Evolutionary conservation across 1,140 invertebrate genomes (phyloP).

Genomic region (Muscidifurax raptorellus): DNA sequence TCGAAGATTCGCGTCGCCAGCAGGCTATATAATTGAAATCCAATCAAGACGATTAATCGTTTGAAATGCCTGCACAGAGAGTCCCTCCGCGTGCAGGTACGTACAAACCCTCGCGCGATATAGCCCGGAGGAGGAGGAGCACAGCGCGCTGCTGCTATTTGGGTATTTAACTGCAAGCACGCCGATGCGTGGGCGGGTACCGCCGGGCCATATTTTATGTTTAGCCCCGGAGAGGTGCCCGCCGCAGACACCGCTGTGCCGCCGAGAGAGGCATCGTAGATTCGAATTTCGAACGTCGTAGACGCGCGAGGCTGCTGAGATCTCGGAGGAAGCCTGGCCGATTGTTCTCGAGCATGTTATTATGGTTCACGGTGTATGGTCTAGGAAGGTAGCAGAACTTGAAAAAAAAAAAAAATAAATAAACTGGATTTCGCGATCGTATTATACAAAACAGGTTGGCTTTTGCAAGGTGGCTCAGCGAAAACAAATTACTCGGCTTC

Average conservation of each 20-base stretch:
- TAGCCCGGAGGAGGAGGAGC: slow-evolving; percentile 35
- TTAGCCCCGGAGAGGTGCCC: slow-evolving; percentile 62
- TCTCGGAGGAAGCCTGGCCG: not conserved
- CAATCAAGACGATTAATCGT: slow-evolving; percentile 71
- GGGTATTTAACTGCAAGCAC: slow-evolving; percentile 67
- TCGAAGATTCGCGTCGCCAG: slow-evolving; percentile 58
- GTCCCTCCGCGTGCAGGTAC: slow-evolving; percentile 24
- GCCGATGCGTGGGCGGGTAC: slow-evolving; percentile 66
- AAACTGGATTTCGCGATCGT: too few species aligned
- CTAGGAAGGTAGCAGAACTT: too few species aligned
- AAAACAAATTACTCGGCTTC: slow-evolving; percentile 27
- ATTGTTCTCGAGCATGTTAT: not conserved
- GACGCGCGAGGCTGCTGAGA: not conserved
- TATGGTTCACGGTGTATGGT: too few species aligned
- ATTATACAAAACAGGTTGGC: too few species aligned
- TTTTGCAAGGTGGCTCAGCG: too few species aligned
- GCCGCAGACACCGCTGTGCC: slow-evolving; percentile 59
- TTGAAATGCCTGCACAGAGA: slow-evolving; percentile 62
- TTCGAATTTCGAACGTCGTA: slow-evolving; percentile 46
- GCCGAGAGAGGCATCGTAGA: slow-evolving; percentile 12
- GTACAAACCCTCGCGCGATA: not conserved
- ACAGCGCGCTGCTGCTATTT: slow-evolving; percentile 59
- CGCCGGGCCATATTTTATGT: slow-evolving; percentile 67
- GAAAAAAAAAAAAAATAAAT: too few species aligned
- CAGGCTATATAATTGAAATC: slow-evolving; percentile 72